phyloP scores from a whole-genome alignment of 2,113 vertebrate genomes.

The Erpornis zantholeuca region DNA sequence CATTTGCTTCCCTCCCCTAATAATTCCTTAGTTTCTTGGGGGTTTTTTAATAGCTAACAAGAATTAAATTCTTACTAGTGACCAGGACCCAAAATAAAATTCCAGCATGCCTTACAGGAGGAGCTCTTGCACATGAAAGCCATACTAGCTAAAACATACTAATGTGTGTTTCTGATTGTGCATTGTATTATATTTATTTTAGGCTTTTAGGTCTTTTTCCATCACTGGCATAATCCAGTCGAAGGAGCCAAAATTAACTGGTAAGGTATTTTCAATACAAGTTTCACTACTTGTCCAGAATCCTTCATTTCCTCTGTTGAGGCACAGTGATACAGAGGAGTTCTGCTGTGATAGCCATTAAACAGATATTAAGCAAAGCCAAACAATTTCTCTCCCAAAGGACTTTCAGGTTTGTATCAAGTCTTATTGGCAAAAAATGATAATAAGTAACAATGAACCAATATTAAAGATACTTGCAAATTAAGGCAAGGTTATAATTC shows the following conservation, averaged over 20 bases:
- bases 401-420: not conserved
- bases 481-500: not conserved
- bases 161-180: not conserved
- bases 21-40: not conserved
- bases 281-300: not conserved
- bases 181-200: not conserved
- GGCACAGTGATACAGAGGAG: not conserved
- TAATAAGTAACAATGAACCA: not conserved
- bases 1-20: not conserved
- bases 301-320: not conserved
- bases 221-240: not conserved
- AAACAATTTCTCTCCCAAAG: not conserved
- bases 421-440: not conserved
- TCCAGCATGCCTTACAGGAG: not conserved
- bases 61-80: not conserved
- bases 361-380: not conserved
- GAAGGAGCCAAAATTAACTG: not conserved
- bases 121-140: not conserved
- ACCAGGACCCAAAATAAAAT: not conserved
- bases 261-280: not conserved
- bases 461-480: not conserved
- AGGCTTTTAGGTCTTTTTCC: not conserved
- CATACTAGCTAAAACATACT: not conserved
- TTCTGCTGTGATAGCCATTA: not conserved
- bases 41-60: not conserved